Conservation (phyloP, 2,797 vertebrate genomes). For the Hylomyscus alleni region DNA sequence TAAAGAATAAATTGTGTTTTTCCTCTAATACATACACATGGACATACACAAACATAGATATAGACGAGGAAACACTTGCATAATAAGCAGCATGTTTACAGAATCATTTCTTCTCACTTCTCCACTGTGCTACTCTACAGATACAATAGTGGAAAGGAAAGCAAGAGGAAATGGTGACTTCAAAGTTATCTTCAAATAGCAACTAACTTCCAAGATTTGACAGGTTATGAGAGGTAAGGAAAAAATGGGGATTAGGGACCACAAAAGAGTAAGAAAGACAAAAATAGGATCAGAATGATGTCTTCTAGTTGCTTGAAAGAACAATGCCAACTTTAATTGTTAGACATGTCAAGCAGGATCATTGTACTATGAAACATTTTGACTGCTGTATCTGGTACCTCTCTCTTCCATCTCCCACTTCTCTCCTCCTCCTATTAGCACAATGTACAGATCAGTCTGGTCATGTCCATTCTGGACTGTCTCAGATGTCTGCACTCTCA, state of each 20-base stretch:
- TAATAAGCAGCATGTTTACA: background rate
- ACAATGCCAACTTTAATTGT: background rate
- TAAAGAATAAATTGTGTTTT: background rate
- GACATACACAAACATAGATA: background rate
- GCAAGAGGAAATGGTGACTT: background rate
- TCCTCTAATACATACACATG: background rate
- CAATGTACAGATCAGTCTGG: background rate
- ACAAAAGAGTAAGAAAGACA: background rate
- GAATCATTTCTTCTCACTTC: background rate
- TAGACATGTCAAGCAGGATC: background rate
- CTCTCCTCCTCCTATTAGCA: background rate
- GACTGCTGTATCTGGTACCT: background rate
- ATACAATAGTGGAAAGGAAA: background rate
- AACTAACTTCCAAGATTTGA: background rate
- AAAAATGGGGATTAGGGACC: background rate
- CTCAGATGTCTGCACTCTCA: background rate
- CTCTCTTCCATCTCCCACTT: background rate
- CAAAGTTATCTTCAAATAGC: background rate
- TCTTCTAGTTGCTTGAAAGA: background rate
- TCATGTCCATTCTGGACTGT: background rate
- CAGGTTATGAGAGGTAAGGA: background rate
- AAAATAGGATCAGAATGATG: background rate
- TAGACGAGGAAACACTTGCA: background rate
- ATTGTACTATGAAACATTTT: background rate
- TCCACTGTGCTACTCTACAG: background rate